Percentiles rank a stretch among this genome's conserved stretches.
Conservation (phyloP, 2,113 vertebrate genomes). For the Vidua chalybeata region DNA sequence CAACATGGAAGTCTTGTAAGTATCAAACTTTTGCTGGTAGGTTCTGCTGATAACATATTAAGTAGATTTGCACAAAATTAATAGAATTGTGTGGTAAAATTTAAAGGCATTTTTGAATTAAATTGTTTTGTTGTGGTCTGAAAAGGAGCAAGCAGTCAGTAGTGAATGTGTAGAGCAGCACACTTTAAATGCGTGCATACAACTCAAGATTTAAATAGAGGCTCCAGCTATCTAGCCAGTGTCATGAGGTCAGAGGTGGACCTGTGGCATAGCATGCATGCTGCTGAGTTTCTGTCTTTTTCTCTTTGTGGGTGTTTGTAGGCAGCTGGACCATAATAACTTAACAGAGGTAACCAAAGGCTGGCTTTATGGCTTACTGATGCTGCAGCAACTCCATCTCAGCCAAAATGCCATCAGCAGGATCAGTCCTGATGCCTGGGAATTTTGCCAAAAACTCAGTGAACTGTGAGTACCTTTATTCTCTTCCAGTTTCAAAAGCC, state of each 20-base stretch:
- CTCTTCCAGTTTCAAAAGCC: conserved; percentile 50
- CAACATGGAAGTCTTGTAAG: conserved; percentile 95
- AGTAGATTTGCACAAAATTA: neutral
- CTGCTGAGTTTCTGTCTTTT: neutral
- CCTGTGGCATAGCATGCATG: neutral
- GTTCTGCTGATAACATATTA: neutral
- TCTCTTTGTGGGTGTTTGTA: conserved; percentile 56
- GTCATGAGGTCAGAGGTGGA: neutral
- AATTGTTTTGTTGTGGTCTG: neutral
- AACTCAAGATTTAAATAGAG: neutral
- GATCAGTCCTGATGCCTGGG: conserved; percentile 94
- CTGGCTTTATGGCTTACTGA: conserved; percentile 94
- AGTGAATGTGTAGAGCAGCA: neutral
- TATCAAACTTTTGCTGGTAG: neutral
- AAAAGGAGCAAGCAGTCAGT: neutral
- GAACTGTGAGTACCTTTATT: conserved; percentile 90
- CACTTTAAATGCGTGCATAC: neutral
- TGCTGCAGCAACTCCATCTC: conserved; percentile 93
- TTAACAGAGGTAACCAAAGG: conserved; percentile 95
- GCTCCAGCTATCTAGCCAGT: neutral
- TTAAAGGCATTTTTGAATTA: neutral
- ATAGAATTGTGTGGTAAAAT: neutral
- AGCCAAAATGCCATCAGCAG: conserved; percentile 91
- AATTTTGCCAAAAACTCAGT: conserved; percentile 95
- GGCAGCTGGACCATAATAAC: conserved; percentile 96